phyloP scores from a whole-genome alignment of 2,113 vertebrate species.

The Nannobrachium achirus region DNA sequence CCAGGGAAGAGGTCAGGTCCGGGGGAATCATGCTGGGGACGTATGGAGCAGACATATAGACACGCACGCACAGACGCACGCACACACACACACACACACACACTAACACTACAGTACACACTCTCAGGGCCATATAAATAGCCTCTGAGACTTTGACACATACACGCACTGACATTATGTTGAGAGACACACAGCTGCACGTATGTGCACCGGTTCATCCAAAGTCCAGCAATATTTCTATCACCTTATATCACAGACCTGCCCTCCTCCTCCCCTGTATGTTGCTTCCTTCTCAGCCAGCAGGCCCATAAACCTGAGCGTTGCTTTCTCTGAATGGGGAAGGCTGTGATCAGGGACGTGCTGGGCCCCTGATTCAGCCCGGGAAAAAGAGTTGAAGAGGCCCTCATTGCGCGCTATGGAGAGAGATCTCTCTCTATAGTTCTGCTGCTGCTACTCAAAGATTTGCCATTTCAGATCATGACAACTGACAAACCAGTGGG shows the following conservation, averaged over 20 bases:
- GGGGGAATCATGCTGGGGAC: constrained; percentile 22
- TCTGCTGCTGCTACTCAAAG: no score
- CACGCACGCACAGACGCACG: not conserved
- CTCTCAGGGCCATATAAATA: not conserved
- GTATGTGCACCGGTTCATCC: not conserved
- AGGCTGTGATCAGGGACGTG: no score
- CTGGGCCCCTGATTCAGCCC: no score
- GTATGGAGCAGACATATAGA: constrained; percentile 2
- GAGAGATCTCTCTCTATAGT: no score
- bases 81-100: not conserved
- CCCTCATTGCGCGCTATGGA: no score
- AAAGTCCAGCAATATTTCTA: constrained; percentile 7
- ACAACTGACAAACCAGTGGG: no score
- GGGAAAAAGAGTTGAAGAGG: no score
- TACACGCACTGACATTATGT: not conserved
- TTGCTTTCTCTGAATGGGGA: not conserved
- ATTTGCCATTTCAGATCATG: no score
- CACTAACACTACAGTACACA: not conserved
- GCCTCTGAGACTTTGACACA: not conserved
- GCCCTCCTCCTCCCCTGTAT: not conserved
- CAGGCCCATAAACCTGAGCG: not conserved
- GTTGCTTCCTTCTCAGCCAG: not conserved
- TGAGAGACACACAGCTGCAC: not conserved
- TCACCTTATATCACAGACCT: not conserved
- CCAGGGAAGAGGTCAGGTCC: constrained; percentile 37